Evolutionary conservation across 2,888 invertebrate species (phyloP), one percentile per base, ranked within the genome.

Genomic region (Lasiommata megera): DNA sequence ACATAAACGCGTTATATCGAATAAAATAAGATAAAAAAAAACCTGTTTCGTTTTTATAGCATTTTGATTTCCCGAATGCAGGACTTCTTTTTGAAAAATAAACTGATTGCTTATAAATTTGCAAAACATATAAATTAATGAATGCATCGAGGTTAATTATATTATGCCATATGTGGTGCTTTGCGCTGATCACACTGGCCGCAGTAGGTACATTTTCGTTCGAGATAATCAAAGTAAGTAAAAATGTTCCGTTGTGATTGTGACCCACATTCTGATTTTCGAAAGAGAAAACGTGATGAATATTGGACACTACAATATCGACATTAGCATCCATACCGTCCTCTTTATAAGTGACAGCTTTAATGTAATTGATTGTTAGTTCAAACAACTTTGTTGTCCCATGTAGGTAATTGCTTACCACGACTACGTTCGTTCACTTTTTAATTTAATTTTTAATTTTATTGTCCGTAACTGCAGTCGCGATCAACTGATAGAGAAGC

Each of bases 201-300:
- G 58, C 51, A 58, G 72, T 70, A 61, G 6, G 61, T 63, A 67
- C 62, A 70, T 70, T 74, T 67, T 65, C 72, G 71, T 73, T 69
- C 66, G 69, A 77, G 72, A 76, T 77, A 78, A 80, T 77, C 76
- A 72, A 73, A 71, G 70, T 71, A 74, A 74, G 70, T 71, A 74
- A 74, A 77, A 76, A 76, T 71, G 77, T 77, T 78, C 80, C 76
- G 72, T 68, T 63, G 71, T 73, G 81, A 78, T 71, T 67, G 72
- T 73, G 81, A 76, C 82, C 79, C 67, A 79, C 76, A 80, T 84
- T 72, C 67, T 66, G 59, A 57, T 69, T 70, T 71, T 75, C 72
- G 72, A 76, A 77, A 76, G 79, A 81, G 82, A 82, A 81, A 80
- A 78, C 79, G 72, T 73, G 72, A 69, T 71, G 75, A 76, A 80